Evolutionary conservation across 2,113 vertebrate species (phyloP).

Genomic region (Lepisosteus oculatus): DNA sequence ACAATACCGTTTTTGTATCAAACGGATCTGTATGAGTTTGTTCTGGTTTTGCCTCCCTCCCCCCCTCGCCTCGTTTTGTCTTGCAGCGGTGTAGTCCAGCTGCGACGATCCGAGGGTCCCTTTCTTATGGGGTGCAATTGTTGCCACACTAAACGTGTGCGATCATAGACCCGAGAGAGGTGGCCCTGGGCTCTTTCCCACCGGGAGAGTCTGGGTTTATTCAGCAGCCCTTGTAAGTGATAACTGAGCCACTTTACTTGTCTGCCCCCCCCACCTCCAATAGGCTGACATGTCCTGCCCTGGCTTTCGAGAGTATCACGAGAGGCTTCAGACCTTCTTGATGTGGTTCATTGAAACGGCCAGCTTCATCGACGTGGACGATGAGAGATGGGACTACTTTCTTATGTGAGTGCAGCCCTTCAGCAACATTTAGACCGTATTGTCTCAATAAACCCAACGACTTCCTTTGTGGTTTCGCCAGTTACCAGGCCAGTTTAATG

Average conservation of each 20-base stretch:
- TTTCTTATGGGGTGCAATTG: neutral
- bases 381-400: constrained; percentile 99
- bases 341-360: constrained; percentile 99
- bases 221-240: constrained; percentile 39
- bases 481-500: constrained; percentile 98
- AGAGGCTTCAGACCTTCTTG: constrained; percentile 97
- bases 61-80: neutral
- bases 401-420: constrained; percentile 93
- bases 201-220: constrained; percentile 24
- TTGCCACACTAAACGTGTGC: constrained; percentile 15
- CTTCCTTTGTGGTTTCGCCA: constrained; percentile 90
- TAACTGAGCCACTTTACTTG: constrained; percentile 71
- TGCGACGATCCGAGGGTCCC: constrained; percentile 8
- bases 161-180: constrained; percentile 35
- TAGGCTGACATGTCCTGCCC: constrained; percentile 89
- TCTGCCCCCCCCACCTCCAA: constrained; percentile 61
- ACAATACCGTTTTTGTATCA: neutral
- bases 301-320: constrained; percentile 95
- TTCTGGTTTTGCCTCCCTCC: too few species aligned
- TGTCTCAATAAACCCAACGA: constrained; percentile 69
- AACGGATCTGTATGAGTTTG: too few species aligned
- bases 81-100: constrained; percentile 10
- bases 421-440: constrained; percentile 80
- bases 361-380: constrained; percentile 96
- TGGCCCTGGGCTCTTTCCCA: constrained; percentile 40